These are phyloP conservation scores for Pristiophorus japonicus DNA, from an alignment of 2,113 vertebrate species.

Conservation along the genomic window DNA sequence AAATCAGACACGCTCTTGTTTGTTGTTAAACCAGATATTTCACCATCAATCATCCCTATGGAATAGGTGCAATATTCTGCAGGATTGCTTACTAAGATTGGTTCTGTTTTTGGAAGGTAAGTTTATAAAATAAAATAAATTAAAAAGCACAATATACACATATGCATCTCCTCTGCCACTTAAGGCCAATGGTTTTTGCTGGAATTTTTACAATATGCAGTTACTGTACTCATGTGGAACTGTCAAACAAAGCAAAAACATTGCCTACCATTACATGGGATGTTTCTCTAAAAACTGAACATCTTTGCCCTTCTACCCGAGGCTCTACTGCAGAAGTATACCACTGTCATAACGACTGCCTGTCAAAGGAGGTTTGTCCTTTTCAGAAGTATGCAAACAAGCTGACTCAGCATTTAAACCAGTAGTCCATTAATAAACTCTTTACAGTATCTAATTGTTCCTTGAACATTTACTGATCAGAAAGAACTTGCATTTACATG, in stretches of 20 bases:
- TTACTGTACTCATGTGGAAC: not conserved
- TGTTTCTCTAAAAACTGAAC: not conserved
- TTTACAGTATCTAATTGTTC: not conserved
- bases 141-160: conserved; percentile 22
- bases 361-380: not conserved
- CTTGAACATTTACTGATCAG: not conserved
- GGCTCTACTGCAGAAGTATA: not conserved
- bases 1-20: not conserved
- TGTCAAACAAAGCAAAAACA: not conserved
- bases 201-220: not conserved
- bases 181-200: not conserved
- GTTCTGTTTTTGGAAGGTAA: not conserved
- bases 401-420: not conserved
- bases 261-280: not conserved
- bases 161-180: not conserved
- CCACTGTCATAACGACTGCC: not conserved
- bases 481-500: not conserved
- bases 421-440: not conserved
- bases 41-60: not conserved
- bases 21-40: not conserved
- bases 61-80: not conserved
- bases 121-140: conserved; percentile 31
- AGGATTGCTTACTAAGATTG: not conserved
- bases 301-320: not conserved
- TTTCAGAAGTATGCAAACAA: not conserved